Evolutionary conservation across 2,113 vertebrate genomes (phyloP).

Genomic region (Hassar affinis): DNA sequence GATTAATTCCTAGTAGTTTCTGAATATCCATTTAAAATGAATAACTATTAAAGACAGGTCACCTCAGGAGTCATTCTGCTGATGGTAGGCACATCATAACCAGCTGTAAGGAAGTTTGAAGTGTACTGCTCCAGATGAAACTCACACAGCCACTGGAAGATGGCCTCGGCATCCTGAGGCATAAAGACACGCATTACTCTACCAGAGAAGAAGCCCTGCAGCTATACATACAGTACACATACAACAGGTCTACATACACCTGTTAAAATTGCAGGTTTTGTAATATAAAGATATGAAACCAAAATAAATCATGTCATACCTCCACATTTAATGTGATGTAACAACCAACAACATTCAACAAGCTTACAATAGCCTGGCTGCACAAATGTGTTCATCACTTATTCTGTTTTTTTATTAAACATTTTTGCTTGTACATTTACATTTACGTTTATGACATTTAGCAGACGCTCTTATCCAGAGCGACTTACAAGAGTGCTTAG

Average conservation of each 20-base stretch:
- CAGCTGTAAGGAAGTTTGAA: conserved; percentile 83
- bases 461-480: too few relatives aligned
- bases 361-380: not conserved
- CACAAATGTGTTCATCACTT: not conserved
- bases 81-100: conserved; percentile 94
- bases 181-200: not conserved
- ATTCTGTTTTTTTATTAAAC: not conserved
- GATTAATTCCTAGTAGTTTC: not conserved
- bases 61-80: conserved; percentile 98
- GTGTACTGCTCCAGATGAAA: conserved; percentile 94
- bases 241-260: not conserved
- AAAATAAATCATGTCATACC: too few relatives aligned
- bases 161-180: conserved; percentile 87
- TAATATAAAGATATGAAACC: too few relatives aligned
- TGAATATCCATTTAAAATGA: not conserved
- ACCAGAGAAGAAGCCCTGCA: conserved; percentile 6
- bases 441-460: too few relatives aligned
- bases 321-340: too few relatives aligned
- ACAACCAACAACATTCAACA: too few relatives aligned
- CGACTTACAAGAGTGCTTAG: conserved; percentile 58
- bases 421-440: not conserved
- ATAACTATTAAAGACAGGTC: not conserved
- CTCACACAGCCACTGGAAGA: conserved; percentile 90
- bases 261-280: too few relatives aligned
- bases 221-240: not conserved